A percentile compares a stretch with the other conserved stretches of the same genome.
Evolutionary conservation across 2,888 invertebrate genomes (phyloP).

Genomic region (Ennomos quercinarius): DNA sequence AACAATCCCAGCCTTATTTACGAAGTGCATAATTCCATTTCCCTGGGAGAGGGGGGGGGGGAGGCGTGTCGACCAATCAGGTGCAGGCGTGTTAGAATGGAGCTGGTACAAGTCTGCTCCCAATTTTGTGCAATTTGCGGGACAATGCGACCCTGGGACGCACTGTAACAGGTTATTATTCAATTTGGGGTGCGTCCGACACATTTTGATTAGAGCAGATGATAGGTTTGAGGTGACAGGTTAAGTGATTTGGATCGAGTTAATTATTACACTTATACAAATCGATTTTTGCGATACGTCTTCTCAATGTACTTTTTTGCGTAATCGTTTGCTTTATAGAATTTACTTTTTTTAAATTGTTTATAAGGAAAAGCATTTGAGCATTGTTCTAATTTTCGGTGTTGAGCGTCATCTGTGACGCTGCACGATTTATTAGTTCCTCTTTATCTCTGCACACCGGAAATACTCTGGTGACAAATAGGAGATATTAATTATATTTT

Average conservation of each 20-base stretch:
- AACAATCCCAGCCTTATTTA: constrained; percentile 74
- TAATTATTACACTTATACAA: too few relatives aligned
- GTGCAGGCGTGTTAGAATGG: constrained; percentile 76
- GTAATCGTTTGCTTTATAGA: too few relatives aligned
- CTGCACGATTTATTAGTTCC: too few relatives aligned
- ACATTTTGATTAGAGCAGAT: constrained; percentile 77
- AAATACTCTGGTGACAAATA: too few relatives aligned
- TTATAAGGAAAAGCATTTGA: too few relatives aligned
- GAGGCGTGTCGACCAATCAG: constrained; percentile 80
- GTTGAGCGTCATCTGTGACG: too few relatives aligned
- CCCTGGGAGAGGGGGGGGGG: constrained; percentile 57
- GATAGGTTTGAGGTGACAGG: constrained; percentile 64
- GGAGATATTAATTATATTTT: too few relatives aligned
- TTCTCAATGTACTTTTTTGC: too few relatives aligned
- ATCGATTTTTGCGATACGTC: not conserved
- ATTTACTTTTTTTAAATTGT: too few relatives aligned
- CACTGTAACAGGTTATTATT: constrained; percentile 79
- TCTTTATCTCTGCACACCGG: too few relatives aligned
- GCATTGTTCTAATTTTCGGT: too few relatives aligned
- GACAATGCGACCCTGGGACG: constrained; percentile 66
- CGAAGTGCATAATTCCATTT: constrained; percentile 80
- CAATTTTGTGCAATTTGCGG: constrained; percentile 82
- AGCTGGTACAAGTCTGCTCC: constrained; percentile 71
- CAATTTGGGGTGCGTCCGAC: constrained; percentile 78
- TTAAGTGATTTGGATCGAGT: constrained; percentile 10